Conservation (phyloP, 1,140 invertebrate genomes). For the Teleopsis dalmanni region DNA sequence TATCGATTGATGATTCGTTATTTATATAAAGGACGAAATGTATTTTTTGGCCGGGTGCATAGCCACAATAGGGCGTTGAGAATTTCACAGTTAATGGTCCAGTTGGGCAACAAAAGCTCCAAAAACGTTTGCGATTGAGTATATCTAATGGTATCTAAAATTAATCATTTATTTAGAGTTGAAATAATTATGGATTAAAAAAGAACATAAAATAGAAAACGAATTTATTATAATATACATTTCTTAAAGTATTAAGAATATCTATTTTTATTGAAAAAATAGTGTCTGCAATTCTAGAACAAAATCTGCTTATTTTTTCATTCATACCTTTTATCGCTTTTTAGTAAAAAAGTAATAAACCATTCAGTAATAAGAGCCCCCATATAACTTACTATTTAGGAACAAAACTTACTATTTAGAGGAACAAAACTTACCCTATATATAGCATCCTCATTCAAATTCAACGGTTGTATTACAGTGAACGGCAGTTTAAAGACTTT, state of each 20-base stretch:
- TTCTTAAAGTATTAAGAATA: too few relatives aligned
- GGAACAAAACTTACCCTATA: conserved; percentile 38
- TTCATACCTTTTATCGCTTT: too few relatives aligned
- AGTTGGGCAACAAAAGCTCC: conserved; percentile 41
- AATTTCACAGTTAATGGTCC: conserved; percentile 39
- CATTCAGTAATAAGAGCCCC: too few relatives aligned
- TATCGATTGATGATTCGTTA: conserved; percentile 48
- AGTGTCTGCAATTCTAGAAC: too few relatives aligned
- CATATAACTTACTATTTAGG: too few relatives aligned
- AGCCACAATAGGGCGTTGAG: conserved; percentile 41
- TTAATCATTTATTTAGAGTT: neutral
- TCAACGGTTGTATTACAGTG: conserved; percentile 64
- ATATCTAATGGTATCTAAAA: conserved; percentile 50
- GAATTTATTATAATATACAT: neutral
- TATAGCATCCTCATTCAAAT: conserved; percentile 57
- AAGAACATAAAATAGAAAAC: neutral
- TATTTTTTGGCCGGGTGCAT: conserved; percentile 41
- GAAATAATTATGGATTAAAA: too few relatives aligned
- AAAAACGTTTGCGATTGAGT: conserved; percentile 46
- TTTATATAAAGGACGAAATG: conserved; percentile 39
- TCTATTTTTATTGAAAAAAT: too few relatives aligned
- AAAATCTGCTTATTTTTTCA: too few relatives aligned
- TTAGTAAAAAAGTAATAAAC: too few relatives aligned
- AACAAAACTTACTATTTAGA: too few relatives aligned
- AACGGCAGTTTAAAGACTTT: conserved; percentile 64